A percentile compares a stretch with the other conserved stretches of the same genome.
phyloP scores from a whole-genome alignment of 2,113 vertebrate genomes.

The Limanda limanda region DNA sequence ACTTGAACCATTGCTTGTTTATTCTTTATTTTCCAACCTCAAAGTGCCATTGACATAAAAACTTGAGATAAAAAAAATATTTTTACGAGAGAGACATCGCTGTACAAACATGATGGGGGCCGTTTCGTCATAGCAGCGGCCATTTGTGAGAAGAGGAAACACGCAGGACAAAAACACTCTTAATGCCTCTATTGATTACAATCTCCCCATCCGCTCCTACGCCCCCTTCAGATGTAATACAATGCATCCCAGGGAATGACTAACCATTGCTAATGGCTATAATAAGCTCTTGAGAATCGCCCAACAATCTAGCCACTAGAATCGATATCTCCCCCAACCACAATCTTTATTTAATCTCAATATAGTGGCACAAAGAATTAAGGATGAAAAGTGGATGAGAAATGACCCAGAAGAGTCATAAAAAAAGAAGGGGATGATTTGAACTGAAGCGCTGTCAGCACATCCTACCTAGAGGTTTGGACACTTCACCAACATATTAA shows the following conservation, averaged over 20 bases:
- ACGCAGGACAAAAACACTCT: conserved; percentile 41
- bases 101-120: conserved; percentile 28
- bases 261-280: conserved; percentile 79
- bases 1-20: not conserved
- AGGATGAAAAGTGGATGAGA: conserved; percentile 53
- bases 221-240: conserved; percentile 74
- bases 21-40: not conserved
- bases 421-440: not conserved
- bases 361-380: conserved; percentile 74
- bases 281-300: conserved; percentile 75
- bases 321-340: conserved; percentile 75
- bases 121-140: conserved; percentile 21
- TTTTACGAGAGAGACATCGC: not conserved
- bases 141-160: conserved; percentile 27
- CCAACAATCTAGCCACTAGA: conserved; percentile 65
- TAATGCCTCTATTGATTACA: conserved; percentile 77
- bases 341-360: conserved; percentile 77
- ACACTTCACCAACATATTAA: not conserved
- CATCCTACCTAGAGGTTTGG: conserved; percentile 16
- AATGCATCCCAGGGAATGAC: conserved; percentile 77
- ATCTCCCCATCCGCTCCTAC: conserved; percentile 59
- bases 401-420: conserved; percentile 24
- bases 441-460: conserved; percentile 2
- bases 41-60: not conserved
- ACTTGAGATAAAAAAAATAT: not conserved